Evolutionary conservation across 1,140 invertebrate genomes (phyloP).

Genomic region (Zaprionus kolodkinae): DNA sequence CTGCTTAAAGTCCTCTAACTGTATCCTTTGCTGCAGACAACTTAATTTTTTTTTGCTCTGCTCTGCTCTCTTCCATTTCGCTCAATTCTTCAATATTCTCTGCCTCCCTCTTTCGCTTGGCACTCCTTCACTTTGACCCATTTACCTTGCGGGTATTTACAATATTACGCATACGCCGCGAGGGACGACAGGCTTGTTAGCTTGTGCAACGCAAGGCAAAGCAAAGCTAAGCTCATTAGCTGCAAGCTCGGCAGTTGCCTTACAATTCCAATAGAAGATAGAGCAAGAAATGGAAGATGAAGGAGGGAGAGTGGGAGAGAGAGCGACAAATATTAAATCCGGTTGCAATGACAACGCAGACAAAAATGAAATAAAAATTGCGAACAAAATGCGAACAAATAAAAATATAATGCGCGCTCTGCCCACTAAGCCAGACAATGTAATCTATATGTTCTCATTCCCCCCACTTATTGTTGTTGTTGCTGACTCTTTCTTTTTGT

Average conservation of each 20-base stretch:
- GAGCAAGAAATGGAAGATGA: not conserved
- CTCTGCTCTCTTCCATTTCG: not conserved
- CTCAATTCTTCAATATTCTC: not conserved
- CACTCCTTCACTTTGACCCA: slow-evolving; percentile 16
- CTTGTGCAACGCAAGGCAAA: slow-evolving; percentile 15
- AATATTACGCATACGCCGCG: slow-evolving; percentile 65
- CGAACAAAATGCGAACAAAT: slow-evolving; percentile 24
- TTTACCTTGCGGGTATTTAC: slow-evolving; percentile 39
- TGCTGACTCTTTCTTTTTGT: slow-evolving; percentile 22
- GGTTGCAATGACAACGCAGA: slow-evolving; percentile 67
- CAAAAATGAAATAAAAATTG: slow-evolving; percentile 32
- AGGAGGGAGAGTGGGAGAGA: no score
- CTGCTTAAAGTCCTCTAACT: not conserved
- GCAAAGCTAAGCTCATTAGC: slow-evolving; percentile 72
- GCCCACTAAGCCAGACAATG: slow-evolving; percentile 27
- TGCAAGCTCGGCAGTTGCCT: slow-evolving; percentile 48
- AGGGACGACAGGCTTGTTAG: slow-evolving; percentile 14
- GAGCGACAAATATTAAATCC: slow-evolving; percentile 48
- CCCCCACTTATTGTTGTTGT: not conserved
- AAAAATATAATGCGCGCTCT: slow-evolving; percentile 39
- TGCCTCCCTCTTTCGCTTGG: not conserved
- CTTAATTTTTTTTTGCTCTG: not conserved
- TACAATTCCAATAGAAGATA: slow-evolving; percentile 61
- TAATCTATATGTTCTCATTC: slow-evolving; percentile 35
- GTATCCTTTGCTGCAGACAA: not conserved